Evolutionary conservation across 2,113 vertebrate genomes (phyloP), one percentile per base, ranked within the genome.

Genomic region (Sphyrna mokarran): DNA sequence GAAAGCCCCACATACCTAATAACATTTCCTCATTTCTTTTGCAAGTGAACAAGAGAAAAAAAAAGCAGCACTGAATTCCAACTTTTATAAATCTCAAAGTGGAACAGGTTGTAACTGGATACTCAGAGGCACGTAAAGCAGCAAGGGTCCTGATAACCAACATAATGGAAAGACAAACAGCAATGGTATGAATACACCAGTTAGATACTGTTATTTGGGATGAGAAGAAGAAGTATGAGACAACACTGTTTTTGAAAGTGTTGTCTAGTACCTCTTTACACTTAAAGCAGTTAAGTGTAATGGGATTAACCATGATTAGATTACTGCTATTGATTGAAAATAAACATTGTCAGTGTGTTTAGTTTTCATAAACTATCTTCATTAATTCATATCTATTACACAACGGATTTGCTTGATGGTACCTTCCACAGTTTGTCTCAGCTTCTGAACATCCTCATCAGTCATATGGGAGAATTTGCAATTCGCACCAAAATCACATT

Each of bases 381-480:
- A 96, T 96, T 97, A 96, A 78, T 94, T 96, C 96, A 97, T 97
- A 97, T 97, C 97, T 97, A 95, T 97, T 96, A 94, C 96, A 97
- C 97, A 97, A 5, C 20, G 97, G 96, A 95, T 96, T 95, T 96
- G 96, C 95, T 96, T 95, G 96, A 1, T 91, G 10, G 61, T 95
- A 99, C 99, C 98, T 96, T 99, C 98, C 95, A 98, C 98, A 66
- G 98, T 98, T 90, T 97, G 97, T 95, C 97, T 98, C 95, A 99
- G 96, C 96, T 97, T 96, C 95, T 97, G 98, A 95, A 99, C 96
- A 95, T 99, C 98, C 80, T 97, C 97, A 96, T 98, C 98, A 0
- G 98, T 98, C 98, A 99, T 98, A 97, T 99, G 99, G 89, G 99
- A 99, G 96, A 99, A 99, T 69, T 98, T 97, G 97, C 99, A 99